phyloP scores from a whole-genome alignment of 2,797 vertebrate genomes.

The Halcyon leucocephala region DNA sequence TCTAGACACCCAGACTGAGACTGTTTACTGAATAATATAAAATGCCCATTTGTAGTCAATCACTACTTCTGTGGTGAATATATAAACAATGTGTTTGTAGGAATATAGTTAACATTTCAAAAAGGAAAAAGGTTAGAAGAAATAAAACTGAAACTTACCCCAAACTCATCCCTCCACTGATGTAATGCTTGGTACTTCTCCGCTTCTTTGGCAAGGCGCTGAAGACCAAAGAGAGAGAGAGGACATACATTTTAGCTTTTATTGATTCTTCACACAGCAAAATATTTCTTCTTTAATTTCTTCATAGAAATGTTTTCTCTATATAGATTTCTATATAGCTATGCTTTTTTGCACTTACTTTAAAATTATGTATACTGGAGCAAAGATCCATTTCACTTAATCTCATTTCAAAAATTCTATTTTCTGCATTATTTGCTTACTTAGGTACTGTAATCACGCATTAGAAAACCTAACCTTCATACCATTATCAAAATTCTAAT shows the following conservation, averaged over 20 bases:
- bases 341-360: background rate
- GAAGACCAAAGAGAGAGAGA: slow-evolving; percentile 58
- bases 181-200: slow-evolving; percentile 92
- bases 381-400: background rate
- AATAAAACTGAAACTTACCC: slow-evolving; percentile 81
- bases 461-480: background rate
- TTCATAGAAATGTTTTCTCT: background rate
- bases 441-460: background rate
- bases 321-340: background rate
- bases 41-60: background rate
- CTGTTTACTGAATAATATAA: background rate
- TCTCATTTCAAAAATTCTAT: background rate
- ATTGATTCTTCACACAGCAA: background rate
- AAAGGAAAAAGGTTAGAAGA: background rate
- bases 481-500: background rate
- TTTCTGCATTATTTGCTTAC: background rate
- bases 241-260: background rate
- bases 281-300: background rate
- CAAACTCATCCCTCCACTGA: slow-evolving; percentile 92
- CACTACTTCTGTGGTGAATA: background rate
- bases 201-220: slow-evolving; percentile 94
- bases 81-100: background rate
- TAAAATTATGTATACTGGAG: background rate
- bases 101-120: background rate
- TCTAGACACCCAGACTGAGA: background rate